Evolutionary conservation across 2,113 vertebrate genomes (phyloP), one percentile per base, ranked within the genome.

Genomic region (Caretta caretta): DNA sequence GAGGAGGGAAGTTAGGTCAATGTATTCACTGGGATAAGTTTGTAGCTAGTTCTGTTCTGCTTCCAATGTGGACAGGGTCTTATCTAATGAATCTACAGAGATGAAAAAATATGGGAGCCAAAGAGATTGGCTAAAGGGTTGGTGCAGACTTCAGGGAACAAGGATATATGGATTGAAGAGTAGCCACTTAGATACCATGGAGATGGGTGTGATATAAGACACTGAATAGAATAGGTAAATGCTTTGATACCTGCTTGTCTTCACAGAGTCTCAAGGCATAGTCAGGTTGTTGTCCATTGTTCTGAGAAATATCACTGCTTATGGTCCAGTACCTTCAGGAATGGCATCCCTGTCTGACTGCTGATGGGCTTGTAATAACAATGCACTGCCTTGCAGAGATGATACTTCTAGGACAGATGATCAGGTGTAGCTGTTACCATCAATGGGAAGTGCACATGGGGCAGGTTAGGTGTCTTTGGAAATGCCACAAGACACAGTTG

Each of bases 171-270:
- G 88, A 88, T 75, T 87, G 75, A 42, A 92, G 94, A 95, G 38
- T 46, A 96, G 81, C 50, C 79, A 92, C 95, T 4, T 57, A 91
- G 92, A 17, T 69, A 35, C 35, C 62, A 17, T 69, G 35, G 59
- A 97, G 95, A 95, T 84, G 75, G 57, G 1, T 91, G 93, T 94
- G 87, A 92, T 97, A 95, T 95, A 96, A 97, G 96, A 95, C 94
- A 93, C 81, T 42, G 76, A 90, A 90, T 96, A 51, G 92, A 88
- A 94, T 86, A 96, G 86, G 84, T 86, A 93, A 92, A 90, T 88
- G 94, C 87, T 97, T 97, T 84, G 88, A 97, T 96, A 94, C 62
- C 93, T 95, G 86, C 86, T 95, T 93, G 93, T 97, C 93, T 92
- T 96, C 94, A 93, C 94, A 97, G 90, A 95, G 94, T 93, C 89